Conservation (phyloP, 1,140 invertebrate genomes). For the Tyrophagus putrescentiae region DNA sequence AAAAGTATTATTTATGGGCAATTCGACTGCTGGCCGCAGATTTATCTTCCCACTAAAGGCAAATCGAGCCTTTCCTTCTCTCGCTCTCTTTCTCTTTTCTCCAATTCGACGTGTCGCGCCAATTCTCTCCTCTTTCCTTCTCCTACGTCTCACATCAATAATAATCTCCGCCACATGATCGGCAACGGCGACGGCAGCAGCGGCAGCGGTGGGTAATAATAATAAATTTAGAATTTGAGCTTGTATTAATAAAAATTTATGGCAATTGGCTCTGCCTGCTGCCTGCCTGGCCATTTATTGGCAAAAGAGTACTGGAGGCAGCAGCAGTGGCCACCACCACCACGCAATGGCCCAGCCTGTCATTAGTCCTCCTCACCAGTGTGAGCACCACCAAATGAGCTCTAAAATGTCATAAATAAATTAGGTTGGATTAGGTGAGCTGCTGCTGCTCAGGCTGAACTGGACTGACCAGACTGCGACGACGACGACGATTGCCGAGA, state of each 20-base stretch:
- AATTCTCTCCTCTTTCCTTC: too few species aligned
- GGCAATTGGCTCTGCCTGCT: not conserved
- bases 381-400: not conserved
- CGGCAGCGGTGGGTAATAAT: not conserved
- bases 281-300: too few species aligned
- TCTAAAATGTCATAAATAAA: slow-evolving; percentile 16
- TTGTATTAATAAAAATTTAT: slow-evolving; percentile 13
- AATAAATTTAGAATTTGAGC: not conserved
- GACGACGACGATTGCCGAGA: too few species aligned
- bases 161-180: slow-evolving; percentile 4
- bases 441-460: too few species aligned
- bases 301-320: too few species aligned
- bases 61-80: too few species aligned
- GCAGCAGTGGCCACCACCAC: not conserved
- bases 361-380: too few species aligned
- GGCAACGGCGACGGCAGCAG: not conserved
- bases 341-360: not conserved
- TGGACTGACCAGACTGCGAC: too few species aligned
- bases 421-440: slow-evolving; percentile 7
- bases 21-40: not conserved
- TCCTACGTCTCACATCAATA: slow-evolving; percentile 3
- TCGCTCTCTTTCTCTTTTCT: too few species aligned
- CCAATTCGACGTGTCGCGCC: not conserved
- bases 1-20: slow-evolving; percentile 10
- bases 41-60: not conserved